Base-by-base conservation (phyloP, 2,113 vertebrate species). In the Vanacampus margaritifer region DNA sequence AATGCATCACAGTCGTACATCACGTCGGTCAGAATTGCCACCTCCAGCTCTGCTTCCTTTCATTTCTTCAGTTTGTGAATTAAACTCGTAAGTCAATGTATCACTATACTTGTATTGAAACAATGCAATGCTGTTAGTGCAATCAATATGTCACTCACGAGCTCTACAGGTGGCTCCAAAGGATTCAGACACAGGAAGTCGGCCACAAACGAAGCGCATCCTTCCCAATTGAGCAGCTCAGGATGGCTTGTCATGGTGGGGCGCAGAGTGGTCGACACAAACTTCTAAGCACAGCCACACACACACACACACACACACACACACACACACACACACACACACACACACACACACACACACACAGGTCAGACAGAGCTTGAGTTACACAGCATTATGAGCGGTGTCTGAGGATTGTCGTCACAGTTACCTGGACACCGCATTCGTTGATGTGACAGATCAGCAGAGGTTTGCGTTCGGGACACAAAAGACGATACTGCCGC, bases 211-310 rank as follows among this genome's bases (percentile, higher is more conserved):
- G 85, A 88, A 46, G 96, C 92, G 5, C 94, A 95, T 68, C 87
- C 90, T 35, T 92, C 85, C 97, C 96, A 98, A 79, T 76, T 71
- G 60, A 91, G 92, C 32, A 98, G 81, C 4, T 95, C 91, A 0
- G 86, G 66, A 58, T 91, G 89, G 3, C 84, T 78, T 13, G 93
- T 79, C 26, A 93, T 60, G 0, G 94, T 93, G 54, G 93, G 93
- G 35, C 92, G 92, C 59, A 98, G 23, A 0, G 93, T 94, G 0
- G 93, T 96, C 41, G 95, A 95, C 70, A 98, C 94, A 75, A 97
- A 98, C 82, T 99, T 99, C 97, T 99, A 73, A 69, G 82, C 4
- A 62, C 35, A 74, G 8, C 28, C 28, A 32, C 37, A 39, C 37
- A 9, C 7, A 16, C 43, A 14, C 41, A 14, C 41, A 4, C 41